Evolutionary conservation across 2,888 invertebrate species (phyloP).

Genomic region (Neria commutata): DNA sequence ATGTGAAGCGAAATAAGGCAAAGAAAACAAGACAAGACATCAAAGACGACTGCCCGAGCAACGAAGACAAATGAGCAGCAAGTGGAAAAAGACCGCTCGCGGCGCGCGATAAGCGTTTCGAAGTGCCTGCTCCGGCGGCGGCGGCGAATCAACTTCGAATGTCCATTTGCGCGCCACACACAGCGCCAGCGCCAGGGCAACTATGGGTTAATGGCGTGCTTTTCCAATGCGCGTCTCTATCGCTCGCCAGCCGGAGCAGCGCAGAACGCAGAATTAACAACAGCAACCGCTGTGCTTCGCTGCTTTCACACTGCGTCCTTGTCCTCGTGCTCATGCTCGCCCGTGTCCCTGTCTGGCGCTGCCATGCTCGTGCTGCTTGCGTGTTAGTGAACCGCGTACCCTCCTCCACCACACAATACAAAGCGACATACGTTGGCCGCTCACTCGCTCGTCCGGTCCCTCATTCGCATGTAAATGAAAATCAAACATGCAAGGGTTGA

Average conservation of each 20-base stretch:
- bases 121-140: conserved; percentile 1
- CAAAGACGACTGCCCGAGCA: conserved; percentile 33
- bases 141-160: conserved; percentile 43
- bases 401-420: too few relatives aligned
- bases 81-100: conserved; percentile 47
- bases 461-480: conserved; percentile 57
- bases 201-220: conserved; percentile 24
- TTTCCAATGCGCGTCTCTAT: background rate
- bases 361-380: background rate
- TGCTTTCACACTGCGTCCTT: background rate
- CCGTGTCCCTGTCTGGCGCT: background rate
- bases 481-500: conserved; percentile 61
- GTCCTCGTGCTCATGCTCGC: background rate
- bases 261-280: background rate
- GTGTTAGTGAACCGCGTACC: too few relatives aligned
- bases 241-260: background rate
- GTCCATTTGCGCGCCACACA: conserved; percentile 36
- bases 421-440: too few relatives aligned
- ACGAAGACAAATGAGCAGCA: conserved; percentile 56
- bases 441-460: background rate
- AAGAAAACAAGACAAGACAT: conserved; percentile 10
- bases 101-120: conserved; percentile 47
- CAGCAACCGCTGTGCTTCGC: background rate
- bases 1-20: background rate
- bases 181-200: conserved; percentile 3